Evolutionary conservation across 2,888 invertebrate genomes (phyloP), one percentile per base, ranked within the genome.

Genomic region (Dyspetes luteomarginatus): DNA sequence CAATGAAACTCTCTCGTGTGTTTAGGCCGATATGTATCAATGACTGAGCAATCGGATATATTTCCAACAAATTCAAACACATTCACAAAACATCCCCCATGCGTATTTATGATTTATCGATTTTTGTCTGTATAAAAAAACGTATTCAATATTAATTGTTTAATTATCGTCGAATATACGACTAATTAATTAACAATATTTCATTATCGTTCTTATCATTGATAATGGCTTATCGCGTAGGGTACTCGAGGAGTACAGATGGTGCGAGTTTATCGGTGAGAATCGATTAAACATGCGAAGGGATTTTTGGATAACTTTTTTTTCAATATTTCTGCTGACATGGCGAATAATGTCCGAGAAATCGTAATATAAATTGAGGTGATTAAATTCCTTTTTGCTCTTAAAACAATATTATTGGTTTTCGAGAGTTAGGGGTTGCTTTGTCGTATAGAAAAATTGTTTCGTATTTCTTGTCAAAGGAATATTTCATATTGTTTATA

Each of bases 181-280:
- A 60, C 22, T 9, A 64, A 69, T 50, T 56, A 26, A 60, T 60
- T 67, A 22, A 28, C 65, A 19, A 55, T 15, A 5, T 52, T 58
- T 43, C 1, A 15, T 36, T 68, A 68, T 48, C 36, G 64, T 74
- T 78, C 68, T 69, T 68, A 7, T 9, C 4, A 9, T 43, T 43
- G 19, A n/a, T n/a, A n/a, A n/a, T n/a, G n/a, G n/a, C n/a, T n/a
- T n/a, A n/a, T 48, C 26, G 56, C n/a, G 19, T 45, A 36, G 19
- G 19, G n/a, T 19, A 60, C 43, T 73, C 55, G 56, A 68, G 55
- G 7, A 50, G 28, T 65, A 22, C 78, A 78, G 60, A 78, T 78
- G 72, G 72, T 30, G 45, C 36, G 64, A 71, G 45, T 71, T 60
- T 58, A 78, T 60, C 58, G 24, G 12, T 9, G 7, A 68, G 60